These are phyloP conservation scores for Molossus alvarezi DNA, from an alignment of 2,797 vertebrate genomes.

Conservation along the genomic window DNA sequence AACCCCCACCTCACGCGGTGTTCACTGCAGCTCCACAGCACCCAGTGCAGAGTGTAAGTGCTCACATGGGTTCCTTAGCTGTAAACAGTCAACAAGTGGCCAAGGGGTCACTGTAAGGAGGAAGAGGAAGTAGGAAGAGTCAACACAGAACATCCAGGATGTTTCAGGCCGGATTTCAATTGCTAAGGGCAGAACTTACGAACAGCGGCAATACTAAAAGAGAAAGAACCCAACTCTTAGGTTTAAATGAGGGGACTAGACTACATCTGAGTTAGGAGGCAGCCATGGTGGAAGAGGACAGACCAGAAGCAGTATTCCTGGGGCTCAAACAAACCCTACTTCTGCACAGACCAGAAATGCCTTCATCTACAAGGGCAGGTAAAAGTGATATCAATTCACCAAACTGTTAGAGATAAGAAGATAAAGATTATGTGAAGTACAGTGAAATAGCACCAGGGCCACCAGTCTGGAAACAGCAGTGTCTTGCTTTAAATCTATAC, in stretches of 20 bases:
- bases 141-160: not conserved
- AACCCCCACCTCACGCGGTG: not conserved
- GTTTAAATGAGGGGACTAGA: not conserved
- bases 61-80: not conserved
- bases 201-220: not conserved
- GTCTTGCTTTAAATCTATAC: conserved; percentile 14
- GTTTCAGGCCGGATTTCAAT: not conserved
- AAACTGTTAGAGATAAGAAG: not conserved
- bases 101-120: not conserved
- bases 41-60: too few relatives aligned
- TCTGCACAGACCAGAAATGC: not conserved
- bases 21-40: not conserved
- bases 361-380: not conserved
- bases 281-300: not conserved
- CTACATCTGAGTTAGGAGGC: not conserved
- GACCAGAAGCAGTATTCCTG: not conserved
- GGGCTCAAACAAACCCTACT: not conserved
- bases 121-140: not conserved
- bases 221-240: not conserved
- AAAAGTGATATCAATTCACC: not conserved
- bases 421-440: not conserved
- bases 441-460: not conserved
- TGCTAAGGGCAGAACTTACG: not conserved
- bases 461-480: not conserved
- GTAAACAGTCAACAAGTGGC: not conserved